phyloP scores from a whole-genome alignment of 2,113 vertebrate genomes.

The Periophthalmodon schlosseri region DNA sequence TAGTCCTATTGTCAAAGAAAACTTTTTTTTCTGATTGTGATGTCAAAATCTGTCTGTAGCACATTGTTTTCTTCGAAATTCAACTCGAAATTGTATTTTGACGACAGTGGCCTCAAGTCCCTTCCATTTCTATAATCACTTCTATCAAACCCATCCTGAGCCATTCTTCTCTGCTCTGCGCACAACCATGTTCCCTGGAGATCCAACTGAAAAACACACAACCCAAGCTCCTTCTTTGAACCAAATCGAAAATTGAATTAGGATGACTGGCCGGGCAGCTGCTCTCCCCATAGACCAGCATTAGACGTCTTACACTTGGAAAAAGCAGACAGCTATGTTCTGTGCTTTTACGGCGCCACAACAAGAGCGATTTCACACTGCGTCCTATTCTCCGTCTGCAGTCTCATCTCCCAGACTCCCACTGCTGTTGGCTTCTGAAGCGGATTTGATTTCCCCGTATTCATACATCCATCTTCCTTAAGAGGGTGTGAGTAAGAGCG shows the following conservation, averaged over 20 bases:
- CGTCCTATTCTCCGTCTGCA: conserved; percentile 44
- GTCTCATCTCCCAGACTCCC: conserved; percentile 51
- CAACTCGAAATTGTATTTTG: neutral
- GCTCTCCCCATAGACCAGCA: neutral
- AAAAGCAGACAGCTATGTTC: conserved; percentile 39
- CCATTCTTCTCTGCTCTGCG: neutral
- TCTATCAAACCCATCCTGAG: neutral
- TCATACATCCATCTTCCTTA: conserved; percentile 59
- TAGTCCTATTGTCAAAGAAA: too few species aligned
- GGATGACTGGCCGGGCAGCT: neutral
- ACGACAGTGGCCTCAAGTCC: neutral
- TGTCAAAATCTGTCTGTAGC: neutral
- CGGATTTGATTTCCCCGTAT: conserved; percentile 61
- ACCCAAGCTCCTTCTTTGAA: conserved; percentile 6
- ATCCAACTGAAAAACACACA: neutral
- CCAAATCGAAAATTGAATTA: conserved; percentile 4
- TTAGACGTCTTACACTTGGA: conserved; percentile 22
- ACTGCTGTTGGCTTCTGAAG: conserved; percentile 59
- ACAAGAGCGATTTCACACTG: conserved; percentile 55
- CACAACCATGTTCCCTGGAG: neutral
- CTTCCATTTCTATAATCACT: neutral
- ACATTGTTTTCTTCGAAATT: neutral
- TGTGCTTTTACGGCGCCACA: conserved; percentile 36
- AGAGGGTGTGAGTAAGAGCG: conserved; percentile 53
- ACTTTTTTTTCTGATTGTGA: neutral